Evolutionary conservation across 1,140 invertebrate genomes (phyloP), one percentile per base, ranked within the genome.

Genomic region (Lepeophtheirus salmonis): DNA sequence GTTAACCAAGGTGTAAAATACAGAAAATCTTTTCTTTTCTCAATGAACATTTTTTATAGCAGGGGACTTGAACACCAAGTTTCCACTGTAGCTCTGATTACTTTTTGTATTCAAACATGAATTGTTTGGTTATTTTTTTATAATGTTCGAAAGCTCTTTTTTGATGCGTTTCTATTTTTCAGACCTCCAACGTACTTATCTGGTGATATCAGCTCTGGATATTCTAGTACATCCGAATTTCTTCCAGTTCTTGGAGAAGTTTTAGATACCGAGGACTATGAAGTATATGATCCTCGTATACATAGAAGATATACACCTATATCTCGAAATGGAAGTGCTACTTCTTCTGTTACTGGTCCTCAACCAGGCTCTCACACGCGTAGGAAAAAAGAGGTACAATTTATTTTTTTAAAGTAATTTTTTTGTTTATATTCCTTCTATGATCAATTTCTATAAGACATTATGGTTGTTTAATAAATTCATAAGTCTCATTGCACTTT

Each of bases 191-290:
- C n/a, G 6, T 41, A 41, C n/a, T 41, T n/a, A 6, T 52, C 21
- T 25, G 55, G 26, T 41, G 55, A 24, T 1, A 13, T 30, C 26
- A 57, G 55, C 26, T 57, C 55, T 57, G 55, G 55, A 26, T 57
- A 57, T 21, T 57, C 55, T n/a, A 57, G 55, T 41, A 52, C n/a
- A 4, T 52, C 50, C 10, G 55, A 57, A 14, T 57, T 26, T 17
- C 26, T 26, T 41, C 55, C 55, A 2, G 55, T 41, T 2, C 13
- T 17, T 14, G 26, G 17, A 26, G 55, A 57, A 57, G 17, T 41
- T 17, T 24, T 57, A 23, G 23, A 57, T 41, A 57, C 55, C 21
- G 55, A 41, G 23, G 55, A 57, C 26, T 57, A 57, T 17, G 55
- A 57, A 18, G n/a, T 57, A 17, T 57, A 57, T 57, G 55, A 57